Percentiles rank a stretch among this genome's conserved stretches.
phyloP scores from a whole-genome alignment of 2,113 vertebrate genomes.

The Azemiops feae region DNA sequence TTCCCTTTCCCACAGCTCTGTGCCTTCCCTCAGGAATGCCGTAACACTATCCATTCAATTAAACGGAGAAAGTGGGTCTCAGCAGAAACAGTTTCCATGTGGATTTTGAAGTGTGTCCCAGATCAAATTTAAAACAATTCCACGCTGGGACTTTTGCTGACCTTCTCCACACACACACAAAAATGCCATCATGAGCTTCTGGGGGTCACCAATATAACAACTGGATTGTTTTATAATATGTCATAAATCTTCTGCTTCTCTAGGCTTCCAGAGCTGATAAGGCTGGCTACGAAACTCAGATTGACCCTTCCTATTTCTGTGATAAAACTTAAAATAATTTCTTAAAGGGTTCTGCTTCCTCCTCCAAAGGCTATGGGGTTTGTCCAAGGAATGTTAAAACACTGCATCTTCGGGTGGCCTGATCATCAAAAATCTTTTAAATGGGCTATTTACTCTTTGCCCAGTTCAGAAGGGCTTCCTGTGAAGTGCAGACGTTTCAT shows the following conservation, averaged over 20 bases:
- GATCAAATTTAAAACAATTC: constrained; percentile 38
- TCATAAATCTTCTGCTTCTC: constrained; percentile 36
- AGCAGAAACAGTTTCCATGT: constrained; percentile 8
- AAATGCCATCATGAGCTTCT: not conserved
- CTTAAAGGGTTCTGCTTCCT: accelerated
- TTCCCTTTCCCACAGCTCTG: constrained; percentile 41
- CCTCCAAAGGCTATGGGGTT: accelerated
- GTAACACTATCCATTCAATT: not conserved
- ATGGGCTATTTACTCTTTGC: too few relatives aligned
- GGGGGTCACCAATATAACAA: constrained; percentile 6
- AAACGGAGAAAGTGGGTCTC: constrained; percentile 17
- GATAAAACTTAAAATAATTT: not conserved
- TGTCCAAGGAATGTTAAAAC: not conserved
- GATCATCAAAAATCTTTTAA: not conserved
- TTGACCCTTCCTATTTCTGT: not conserved
- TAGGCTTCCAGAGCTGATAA: constrained; percentile 4
- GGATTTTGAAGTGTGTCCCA: not conserved
- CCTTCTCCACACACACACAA: not conserved
- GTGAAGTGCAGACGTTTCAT: not conserved
- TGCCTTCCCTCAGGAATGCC: constrained; percentile 33
- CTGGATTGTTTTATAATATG: constrained; percentile 13
- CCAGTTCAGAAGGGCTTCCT: not conserved
- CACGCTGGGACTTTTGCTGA: not conserved
- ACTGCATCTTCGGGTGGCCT: not conserved
- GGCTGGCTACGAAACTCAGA: not conserved